Evolutionary conservation across 2,113 vertebrate species (phyloP), one percentile per base, ranked within the genome.

Genomic region (Mionectes macconnelli): DNA sequence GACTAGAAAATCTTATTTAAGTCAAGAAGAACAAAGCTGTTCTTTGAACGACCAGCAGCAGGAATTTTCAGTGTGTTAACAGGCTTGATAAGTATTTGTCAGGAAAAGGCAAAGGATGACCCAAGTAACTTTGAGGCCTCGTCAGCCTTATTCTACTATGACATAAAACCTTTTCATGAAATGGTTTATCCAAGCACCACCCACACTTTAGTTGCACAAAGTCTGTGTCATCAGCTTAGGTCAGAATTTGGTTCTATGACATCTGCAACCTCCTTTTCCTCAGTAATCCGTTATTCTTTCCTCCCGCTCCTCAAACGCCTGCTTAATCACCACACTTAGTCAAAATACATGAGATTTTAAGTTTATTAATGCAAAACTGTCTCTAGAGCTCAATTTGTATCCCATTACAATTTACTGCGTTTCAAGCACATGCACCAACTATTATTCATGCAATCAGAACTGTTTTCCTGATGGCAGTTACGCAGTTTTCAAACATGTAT

Each of bases 371-470:
- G 93, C 93, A 94, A 96, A 96, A 98, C 96, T 50, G 67, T 97
- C 93, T 96, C 93, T 81, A 56, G 89, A 95, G 94, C 84, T 97
- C 96, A 97, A 93, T 98, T 97, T 97, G 87, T 96, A 92, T 56
- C 92, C 89, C 91, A 97, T 87, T 90, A 95, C 81, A 97, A 97
- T 95, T 98, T 96, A 83, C 87, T 95, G 78, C 84, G 90, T 97
- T 97, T 98, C 96, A 97, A 97, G 81, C 88, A 94, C 83, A 74
- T 80, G 94, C 84, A 97, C 85, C 91, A 97, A 96, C 97, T 97
- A 95, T 97, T 98, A 96, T 97, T 98, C 97, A 97, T 94, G 97
- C 96, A 98, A 98, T 98, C 97, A 97, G 97, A 96, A 97, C 96
- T 98, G 96, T 98, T 98, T 98, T 96, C 95, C 92, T 96, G 92